Conservation (phyloP, 2,113 vertebrate genomes). For the human (Homo sapiens) region GRCh38 chr11:115071001-115071500, state of each 20-base stretch:
- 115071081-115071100: neutral
- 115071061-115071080: neutral
- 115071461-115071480: neutral
- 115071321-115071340: neutral
- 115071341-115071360: neutral
- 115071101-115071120: neutral
- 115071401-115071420: rapidly evolving
- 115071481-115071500: neutral
- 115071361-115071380: no score
- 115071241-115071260: neutral
- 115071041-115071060: neutral
- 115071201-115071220: neutral
- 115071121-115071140: neutral
- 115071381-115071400: neutral
- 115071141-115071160: neutral
- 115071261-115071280: neutral
- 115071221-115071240: neutral
- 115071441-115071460: rapidly evolving
- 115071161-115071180: neutral
- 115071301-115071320: neutral
- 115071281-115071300: neutral
- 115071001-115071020: neutral
- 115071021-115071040: neutral
- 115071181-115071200: neutral
- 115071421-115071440: no score